Evolutionary conservation across 2,797 vertebrate species (phyloP).

Genomic region (Amniataba percoides): DNA sequence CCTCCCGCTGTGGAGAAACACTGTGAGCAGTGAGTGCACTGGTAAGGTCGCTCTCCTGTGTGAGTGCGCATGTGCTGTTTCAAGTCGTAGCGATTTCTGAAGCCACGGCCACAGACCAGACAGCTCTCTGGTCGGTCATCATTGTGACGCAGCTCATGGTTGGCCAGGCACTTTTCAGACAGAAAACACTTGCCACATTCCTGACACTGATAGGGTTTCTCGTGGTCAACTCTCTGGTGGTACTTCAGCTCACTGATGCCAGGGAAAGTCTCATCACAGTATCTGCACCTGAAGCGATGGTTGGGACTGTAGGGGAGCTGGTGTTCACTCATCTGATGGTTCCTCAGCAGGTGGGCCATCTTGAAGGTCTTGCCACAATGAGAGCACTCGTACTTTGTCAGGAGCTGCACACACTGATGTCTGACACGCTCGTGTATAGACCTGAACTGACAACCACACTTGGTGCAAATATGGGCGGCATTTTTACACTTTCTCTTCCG

Average conservation of each 20-base stretch:
- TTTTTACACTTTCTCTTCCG: conserved; percentile 83
- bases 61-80: conserved; percentile 85
- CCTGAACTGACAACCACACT: conserved; percentile 81
- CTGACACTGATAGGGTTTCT: conserved; percentile 83
- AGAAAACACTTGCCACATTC: conserved; percentile 84
- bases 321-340: conserved; percentile 83
- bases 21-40: conserved; percentile 83
- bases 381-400: conserved; percentile 81
- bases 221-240: conserved; percentile 82
- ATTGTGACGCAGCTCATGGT: conserved; percentile 83
- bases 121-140: conserved; percentile 81
- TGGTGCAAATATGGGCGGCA: conserved; percentile 80
- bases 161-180: conserved; percentile 81
- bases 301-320: conserved; percentile 84
- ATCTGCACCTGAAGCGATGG: conserved; percentile 82
- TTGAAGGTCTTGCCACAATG: conserved; percentile 83
- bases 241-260: conserved; percentile 84
- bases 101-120: conserved; percentile 79
- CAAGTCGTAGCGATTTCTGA: conserved; percentile 82
- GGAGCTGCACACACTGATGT: conserved; percentile 81
- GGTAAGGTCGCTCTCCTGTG: conserved; percentile 83
- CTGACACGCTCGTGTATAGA: conserved; percentile 76
- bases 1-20: conserved; percentile 83
- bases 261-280: conserved; percentile 82
- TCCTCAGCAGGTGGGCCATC: conserved; percentile 83